A percentile compares a stretch with the other conserved stretches of the same genome.
Evolutionary conservation across 2,113 vertebrate species (phyloP).

Genomic region (Corythornis cristatus): DNA sequence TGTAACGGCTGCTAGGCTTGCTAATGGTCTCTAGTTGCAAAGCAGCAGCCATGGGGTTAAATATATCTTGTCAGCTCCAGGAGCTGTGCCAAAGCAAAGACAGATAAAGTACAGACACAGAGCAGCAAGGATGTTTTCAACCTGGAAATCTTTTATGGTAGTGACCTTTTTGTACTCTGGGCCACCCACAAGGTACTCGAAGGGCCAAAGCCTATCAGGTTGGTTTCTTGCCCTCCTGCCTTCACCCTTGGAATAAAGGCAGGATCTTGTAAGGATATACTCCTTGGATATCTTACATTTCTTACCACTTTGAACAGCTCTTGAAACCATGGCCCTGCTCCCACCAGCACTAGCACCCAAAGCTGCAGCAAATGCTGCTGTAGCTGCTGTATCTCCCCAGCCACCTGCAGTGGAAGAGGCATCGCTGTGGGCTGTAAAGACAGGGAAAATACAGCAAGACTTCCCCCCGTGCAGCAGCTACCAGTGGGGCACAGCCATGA

Average conservation of each 20-base stretch:
- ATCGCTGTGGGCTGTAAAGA: neutral
- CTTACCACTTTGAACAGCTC: neutral
- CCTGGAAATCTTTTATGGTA: neutral
- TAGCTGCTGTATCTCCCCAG: neutral
- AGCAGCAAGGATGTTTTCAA: neutral
- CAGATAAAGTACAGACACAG: rapidly evolving
- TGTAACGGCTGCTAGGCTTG: neutral
- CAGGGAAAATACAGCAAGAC: neutral
- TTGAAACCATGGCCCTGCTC: neutral
- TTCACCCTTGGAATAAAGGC: neutral
- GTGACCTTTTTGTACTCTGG: neutral
- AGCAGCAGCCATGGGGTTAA: conserved; percentile 1
- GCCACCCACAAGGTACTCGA: neutral
- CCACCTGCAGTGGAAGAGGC: neutral
- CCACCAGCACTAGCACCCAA: neutral
- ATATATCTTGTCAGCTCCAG: neutral
- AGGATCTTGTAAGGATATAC: neutral
- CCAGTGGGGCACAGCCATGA: too few species aligned
- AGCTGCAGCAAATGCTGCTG: neutral
- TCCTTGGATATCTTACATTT: neutral
- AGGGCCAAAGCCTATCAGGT: neutral
- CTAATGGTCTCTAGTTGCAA: neutral
- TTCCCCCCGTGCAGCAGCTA: neutral
- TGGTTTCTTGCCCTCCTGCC: neutral
- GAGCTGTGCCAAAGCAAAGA: neutral